phyloP scores from a whole-genome alignment of 2,888 invertebrate genomes.

The Pegoplata infirma region DNA sequence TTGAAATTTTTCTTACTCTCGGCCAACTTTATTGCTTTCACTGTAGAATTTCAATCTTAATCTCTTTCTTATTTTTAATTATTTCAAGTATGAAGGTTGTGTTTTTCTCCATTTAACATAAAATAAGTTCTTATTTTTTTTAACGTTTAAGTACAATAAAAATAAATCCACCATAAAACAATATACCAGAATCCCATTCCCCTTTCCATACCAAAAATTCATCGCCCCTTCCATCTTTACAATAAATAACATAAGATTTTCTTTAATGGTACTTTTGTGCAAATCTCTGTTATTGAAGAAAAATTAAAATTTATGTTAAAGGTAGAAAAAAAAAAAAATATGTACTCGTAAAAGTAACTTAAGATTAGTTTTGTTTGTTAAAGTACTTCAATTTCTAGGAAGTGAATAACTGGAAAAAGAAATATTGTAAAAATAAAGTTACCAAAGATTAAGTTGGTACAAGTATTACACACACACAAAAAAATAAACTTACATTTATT shows the following conservation, averaged over 20 bases:
- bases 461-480: not conserved
- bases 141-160: too few relatives aligned
- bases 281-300: conserved; percentile 48
- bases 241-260: conserved; percentile 52
- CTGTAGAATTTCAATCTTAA: conserved; percentile 1
- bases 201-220: not conserved
- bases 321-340: conserved; percentile 23
- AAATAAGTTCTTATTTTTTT: too few relatives aligned
- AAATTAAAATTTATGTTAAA: conserved; percentile 54
- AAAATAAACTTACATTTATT: not conserved
- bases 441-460: not conserved
- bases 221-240: not conserved
- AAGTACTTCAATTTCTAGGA: conserved; percentile 27
- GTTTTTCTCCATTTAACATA: conserved; percentile 16
- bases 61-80: conserved; percentile 36
- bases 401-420: not conserved
- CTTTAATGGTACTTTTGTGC: conserved; percentile 53
- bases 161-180: not conserved
- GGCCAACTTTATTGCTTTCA: not conserved
- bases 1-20: too few relatives aligned
- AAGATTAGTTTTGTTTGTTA: conserved; percentile 33
- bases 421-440: not conserved
- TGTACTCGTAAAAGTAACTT: conserved; percentile 54
- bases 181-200: not conserved
- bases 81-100: conserved; percentile 17